These are phyloP conservation scores for Ctenosaura bakeri DNA, from an alignment of 2,797 vertebrate species.

Conservation along the genomic window DNA sequence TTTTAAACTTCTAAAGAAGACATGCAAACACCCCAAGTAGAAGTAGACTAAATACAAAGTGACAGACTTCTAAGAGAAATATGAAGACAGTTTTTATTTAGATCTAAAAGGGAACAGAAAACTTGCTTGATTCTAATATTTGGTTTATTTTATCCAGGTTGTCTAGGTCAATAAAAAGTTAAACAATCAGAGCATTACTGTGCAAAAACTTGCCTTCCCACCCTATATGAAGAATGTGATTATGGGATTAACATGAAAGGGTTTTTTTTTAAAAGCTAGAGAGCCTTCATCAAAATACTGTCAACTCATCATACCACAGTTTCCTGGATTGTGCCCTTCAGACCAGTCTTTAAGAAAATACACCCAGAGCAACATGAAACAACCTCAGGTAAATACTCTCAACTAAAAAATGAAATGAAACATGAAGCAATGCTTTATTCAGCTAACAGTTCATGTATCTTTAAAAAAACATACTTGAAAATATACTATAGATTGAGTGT, in stretches of 20 bases:
- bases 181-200: slow-evolving; percentile 8
- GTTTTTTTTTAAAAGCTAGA: background rate
- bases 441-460: background rate
- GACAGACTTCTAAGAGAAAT: slow-evolving; percentile 16
- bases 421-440: background rate
- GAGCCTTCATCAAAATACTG: slow-evolving; percentile 7
- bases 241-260: slow-evolving; percentile 28
- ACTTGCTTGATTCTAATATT: slow-evolving; percentile 33
- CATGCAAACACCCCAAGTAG: slow-evolving; percentile 21
- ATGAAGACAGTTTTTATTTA: slow-evolving; percentile 25
- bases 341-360: background rate
- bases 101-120: slow-evolving; percentile 20
- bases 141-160: slow-evolving; percentile 25
- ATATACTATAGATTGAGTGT: background rate
- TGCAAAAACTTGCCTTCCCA: background rate
- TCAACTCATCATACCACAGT: background rate
- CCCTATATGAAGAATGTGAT: slow-evolving; percentile 2
- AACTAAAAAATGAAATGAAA: background rate
- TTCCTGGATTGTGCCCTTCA: background rate
- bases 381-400: background rate
- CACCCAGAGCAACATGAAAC: background rate
- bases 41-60: slow-evolving; percentile 48
- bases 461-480: background rate
- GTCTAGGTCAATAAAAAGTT: slow-evolving; percentile 34
- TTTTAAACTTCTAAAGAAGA: background rate